Conservation (phyloP, 2,797 vertebrate genomes). For the Todus mexicanus region DNA sequence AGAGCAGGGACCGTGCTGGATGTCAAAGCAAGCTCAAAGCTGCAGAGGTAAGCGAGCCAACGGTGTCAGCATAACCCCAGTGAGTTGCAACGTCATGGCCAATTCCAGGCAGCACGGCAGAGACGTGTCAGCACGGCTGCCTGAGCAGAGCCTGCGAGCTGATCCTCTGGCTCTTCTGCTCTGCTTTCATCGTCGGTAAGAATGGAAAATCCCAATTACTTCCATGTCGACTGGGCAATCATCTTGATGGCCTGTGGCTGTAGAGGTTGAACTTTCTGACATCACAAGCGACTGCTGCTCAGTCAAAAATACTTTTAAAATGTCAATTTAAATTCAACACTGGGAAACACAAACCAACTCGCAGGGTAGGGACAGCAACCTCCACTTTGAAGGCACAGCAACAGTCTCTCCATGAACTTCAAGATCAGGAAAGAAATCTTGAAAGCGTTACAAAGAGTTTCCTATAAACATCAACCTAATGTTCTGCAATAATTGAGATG, state of each 20-base stretch:
- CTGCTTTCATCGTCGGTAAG: neutral
- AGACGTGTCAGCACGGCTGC: rapidly evolving
- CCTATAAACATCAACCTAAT: neutral
- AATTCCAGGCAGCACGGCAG: neutral
- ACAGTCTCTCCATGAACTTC: neutral
- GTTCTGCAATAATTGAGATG: neutral
- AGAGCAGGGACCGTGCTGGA: neutral
- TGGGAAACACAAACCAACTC: neutral
- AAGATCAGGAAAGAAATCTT: neutral
- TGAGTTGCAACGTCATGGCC: neutral
- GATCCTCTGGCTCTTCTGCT: neutral
- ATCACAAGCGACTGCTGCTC: neutral
- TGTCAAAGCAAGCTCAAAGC: neutral
- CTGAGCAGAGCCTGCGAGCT: rapidly evolving
- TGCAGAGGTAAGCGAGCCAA: neutral
- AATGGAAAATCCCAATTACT: neutral
- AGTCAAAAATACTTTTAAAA: neutral
- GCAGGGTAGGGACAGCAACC: neutral
- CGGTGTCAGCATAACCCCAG: neutral
- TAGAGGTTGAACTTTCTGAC: neutral
- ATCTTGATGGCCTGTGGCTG: neutral
- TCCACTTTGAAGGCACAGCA: neutral
- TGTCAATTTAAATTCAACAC: neutral
- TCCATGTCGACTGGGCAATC: neutral
- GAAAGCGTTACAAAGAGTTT: neutral